Evolutionary conservation across 2,113 vertebrate species (phyloP), one percentile per base, ranked within the genome.

Genomic region (Gambusia affinis): DNA sequence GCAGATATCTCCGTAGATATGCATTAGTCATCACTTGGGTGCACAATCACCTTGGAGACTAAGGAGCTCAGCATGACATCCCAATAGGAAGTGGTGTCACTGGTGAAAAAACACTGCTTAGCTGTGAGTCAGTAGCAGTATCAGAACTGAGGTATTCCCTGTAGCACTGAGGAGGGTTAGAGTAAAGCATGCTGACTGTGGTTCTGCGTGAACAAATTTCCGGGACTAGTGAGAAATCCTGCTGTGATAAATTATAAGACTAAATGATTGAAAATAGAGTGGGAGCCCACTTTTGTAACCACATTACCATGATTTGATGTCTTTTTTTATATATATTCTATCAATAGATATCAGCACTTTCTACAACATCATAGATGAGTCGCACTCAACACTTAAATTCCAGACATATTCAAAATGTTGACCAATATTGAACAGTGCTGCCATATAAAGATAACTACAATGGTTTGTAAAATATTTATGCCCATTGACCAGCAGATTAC

Each of bases 11-110:
- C 73, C 39, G 33, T 63, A 62, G 82, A 82, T 70, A 37, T 71
- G 73, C 22, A 12, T 80, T 86, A 87, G 72, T 88, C 85, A 83
- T 85, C 81, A 78, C 75, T 74, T 67, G 79, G 68, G 54, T 28
- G 10, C 80, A 69, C 67, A 64, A 83, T 91, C 86, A 79, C 87
- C 77, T 61, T 64, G 81, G 86, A 79, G 73, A 89, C 70, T 81
- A 89, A 91, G 85, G 64, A 75, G 78, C 89, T 90, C 81, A 82
- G 64, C 1, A 24, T 84, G 72, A 71, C 37, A 35, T 79, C 75
- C 75, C 61, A 31, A 60, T 66, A 51, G 69, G 81, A 87, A 68
- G 79, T 27, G 69, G 67, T 85, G 80, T 87, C 84, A 70, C 76
- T 64, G 72, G 73, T 78, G 70, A 71, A 66, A 35, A 77, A 68